Conservation (phyloP, 2,113 vertebrate genomes). For the Notothenia rossii region DNA sequence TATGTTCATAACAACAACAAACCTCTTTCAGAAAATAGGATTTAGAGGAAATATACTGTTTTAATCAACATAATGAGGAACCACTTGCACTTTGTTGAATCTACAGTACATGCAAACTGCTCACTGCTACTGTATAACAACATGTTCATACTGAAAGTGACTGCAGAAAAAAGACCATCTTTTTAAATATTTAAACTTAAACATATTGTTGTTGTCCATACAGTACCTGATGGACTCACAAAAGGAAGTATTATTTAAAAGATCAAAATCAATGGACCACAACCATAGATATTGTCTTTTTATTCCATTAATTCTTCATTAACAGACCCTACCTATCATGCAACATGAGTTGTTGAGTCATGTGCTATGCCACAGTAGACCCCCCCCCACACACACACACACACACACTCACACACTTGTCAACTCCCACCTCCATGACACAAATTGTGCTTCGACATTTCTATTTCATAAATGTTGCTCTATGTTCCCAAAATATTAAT, state of each 20-base stretch:
- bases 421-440: background rate
- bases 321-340: background rate
- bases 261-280: too few species aligned
- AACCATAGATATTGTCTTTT: too few species aligned
- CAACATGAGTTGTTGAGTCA: background rate
- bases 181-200: too few species aligned
- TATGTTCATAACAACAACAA: conserved; percentile 1
- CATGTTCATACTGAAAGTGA: background rate
- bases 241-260: too few species aligned
- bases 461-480: background rate
- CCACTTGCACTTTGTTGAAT: background rate
- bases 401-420: background rate
- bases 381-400: too few species aligned
- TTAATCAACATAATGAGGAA: background rate
- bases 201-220: too few species aligned
- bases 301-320: background rate
- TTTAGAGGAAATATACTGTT: background rate
- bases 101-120: background rate
- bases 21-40: background rate
- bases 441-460: background rate
- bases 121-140: background rate
- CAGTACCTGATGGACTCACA: too few species aligned
- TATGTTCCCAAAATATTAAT: conserved; percentile 2
- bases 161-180: background rate
- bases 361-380: background rate